Evolutionary conservation across 2,113 vertebrate genomes (phyloP).

Genomic region (Cyprinodon tularosa): DNA sequence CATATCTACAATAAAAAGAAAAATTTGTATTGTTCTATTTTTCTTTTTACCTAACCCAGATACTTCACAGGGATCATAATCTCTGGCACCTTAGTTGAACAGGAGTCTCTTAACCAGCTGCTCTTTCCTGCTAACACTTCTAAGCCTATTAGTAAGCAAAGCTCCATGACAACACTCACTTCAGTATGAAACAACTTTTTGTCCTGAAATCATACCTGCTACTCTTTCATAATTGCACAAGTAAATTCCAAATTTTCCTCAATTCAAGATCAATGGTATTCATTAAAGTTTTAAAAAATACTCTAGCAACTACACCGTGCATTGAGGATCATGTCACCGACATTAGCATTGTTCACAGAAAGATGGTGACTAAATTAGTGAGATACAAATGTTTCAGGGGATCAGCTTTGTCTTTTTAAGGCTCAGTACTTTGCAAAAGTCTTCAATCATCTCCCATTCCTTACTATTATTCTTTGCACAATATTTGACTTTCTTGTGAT

Average conservation of each 20-base stretch:
- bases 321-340: not conserved
- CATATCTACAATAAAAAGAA: not conserved
- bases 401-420: too few relatives aligned
- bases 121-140: constrained; percentile 36
- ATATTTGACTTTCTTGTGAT: too few relatives aligned
- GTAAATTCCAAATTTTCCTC: not conserved
- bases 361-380: not conserved
- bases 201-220: not conserved
- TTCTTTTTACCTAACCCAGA: not conserved
- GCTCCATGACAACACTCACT: not conserved
- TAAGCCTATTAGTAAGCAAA: constrained; percentile 19
- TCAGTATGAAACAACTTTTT: constrained; percentile 6
- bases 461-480: too few relatives aligned
- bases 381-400: not conserved
- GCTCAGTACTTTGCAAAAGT: not conserved
- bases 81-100: not conserved
- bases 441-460: not conserved
- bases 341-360: not conserved
- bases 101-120: constrained; percentile 25
- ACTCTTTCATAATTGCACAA: not conserved
- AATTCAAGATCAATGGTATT: not conserved
- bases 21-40: not conserved
- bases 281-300: not conserved
- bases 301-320: not conserved
- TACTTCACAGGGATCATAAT: not conserved